Percentiles rank a stretch among this genome's conserved stretches.
Conservation (phyloP, 2,797 vertebrate genomes). For the Eremophila alpestris region DNA sequence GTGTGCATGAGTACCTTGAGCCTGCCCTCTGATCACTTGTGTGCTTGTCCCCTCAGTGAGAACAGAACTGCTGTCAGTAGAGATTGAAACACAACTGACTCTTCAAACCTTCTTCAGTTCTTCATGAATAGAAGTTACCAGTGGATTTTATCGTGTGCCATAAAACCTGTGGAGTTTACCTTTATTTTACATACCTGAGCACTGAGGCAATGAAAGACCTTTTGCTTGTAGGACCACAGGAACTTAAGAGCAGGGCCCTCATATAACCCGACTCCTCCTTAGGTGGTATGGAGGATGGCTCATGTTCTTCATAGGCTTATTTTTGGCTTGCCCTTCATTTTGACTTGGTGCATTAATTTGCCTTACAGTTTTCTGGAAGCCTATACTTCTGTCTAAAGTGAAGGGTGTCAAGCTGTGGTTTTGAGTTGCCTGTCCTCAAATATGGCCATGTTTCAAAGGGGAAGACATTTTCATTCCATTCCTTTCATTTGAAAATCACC, state of each 20-base stretch:
- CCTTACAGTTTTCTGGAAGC: background rate
- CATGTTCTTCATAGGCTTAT: background rate
- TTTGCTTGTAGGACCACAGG: background rate
- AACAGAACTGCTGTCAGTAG: background rate
- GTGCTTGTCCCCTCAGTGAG: background rate
- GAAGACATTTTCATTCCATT: background rate
- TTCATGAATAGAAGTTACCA: background rate
- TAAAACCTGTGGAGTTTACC: background rate
- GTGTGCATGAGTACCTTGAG: background rate
- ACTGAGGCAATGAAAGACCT: background rate
- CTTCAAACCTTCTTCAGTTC: background rate
- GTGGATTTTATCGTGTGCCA: background rate
- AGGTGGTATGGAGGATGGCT: background rate
- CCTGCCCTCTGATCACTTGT: rapidly evolving
- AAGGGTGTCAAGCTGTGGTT: background rate
- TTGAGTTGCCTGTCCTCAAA: background rate
- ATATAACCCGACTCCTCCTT: background rate
- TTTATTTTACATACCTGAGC: background rate
- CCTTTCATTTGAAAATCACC: background rate
- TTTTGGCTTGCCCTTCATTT: background rate
- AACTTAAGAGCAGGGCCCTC: background rate
- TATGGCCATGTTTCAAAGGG: background rate
- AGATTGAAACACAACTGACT: background rate
- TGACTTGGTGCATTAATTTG: background rate
- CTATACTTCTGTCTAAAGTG: background rate